Conservation (phyloP, 1,140 invertebrate genomes). For the Papilio aristodemus region DNA sequence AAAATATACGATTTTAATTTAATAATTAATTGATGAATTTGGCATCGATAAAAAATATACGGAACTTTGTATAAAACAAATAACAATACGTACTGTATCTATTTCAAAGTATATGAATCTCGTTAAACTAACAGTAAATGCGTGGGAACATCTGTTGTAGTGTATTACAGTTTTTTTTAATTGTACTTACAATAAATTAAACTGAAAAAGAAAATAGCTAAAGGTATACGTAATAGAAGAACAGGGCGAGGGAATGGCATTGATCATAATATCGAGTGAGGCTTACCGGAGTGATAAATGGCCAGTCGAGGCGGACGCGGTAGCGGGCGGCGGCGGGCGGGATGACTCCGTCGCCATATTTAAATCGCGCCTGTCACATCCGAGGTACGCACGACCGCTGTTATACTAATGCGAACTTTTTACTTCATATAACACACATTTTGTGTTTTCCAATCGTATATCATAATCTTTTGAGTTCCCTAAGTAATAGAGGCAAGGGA, state of each 20-base stretch:
- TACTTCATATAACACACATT: conserved; percentile 15
- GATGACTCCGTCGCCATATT: conserved; percentile 74
- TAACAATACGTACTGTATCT: neutral
- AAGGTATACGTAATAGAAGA: conserved; percentile 48
- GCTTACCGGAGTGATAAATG: conserved; percentile 77
- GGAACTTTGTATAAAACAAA: neutral
- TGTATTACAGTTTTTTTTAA: too few relatives aligned
- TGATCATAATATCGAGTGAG: conserved; percentile 79
- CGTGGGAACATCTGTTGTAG: too few relatives aligned
- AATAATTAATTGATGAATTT: too few relatives aligned
- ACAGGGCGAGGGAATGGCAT: conserved; percentile 65
- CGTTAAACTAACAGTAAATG: too few relatives aligned
- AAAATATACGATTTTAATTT: too few relatives aligned
- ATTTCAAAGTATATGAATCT: too few relatives aligned
- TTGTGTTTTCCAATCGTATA: neutral
- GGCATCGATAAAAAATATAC: neutral
- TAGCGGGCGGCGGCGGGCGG: conserved; percentile 64
- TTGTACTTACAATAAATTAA: neutral
- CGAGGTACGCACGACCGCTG: conserved; percentile 45
- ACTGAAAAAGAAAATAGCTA: neutral
- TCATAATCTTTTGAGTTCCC: neutral
- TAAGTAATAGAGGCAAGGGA: too few relatives aligned
- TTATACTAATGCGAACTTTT: conserved; percentile 35
- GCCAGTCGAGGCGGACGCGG: conserved; percentile 64
- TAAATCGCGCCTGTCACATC: conserved; percentile 74